Base-by-base conservation (phyloP, 2,797 vertebrate species). In the Enteromius afrohamiltoni region DNA sequence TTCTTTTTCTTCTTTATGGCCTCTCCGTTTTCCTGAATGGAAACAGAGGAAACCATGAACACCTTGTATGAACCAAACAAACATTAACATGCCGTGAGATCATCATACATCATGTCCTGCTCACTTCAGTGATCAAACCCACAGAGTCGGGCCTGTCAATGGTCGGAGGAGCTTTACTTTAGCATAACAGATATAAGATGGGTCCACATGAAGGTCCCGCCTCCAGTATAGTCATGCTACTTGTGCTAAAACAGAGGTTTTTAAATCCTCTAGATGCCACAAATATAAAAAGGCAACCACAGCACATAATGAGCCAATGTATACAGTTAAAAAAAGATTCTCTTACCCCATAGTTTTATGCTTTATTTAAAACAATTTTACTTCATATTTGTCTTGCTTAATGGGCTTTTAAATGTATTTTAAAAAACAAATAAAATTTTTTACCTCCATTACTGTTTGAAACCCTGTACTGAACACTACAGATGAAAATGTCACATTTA, bases 61-160 rank as follows among this genome's bases (percentile, higher is more conserved):
- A 17, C 2, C 0, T 65, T 0, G 6, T 68, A 17, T 65, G 26
- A 69, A 29, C 13, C 19, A 40, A 80, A 19, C 29, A 13, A 73
- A n/a, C n/a, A 8, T 13, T 2, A 13, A 23, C 6, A 7, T 6
- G 16, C 1, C 13, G 3, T 3, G 4, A 73, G 13, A 31, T 0
- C 2, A 5, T 13, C n/a, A n/a, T n/a, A n/a, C n/a, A n/a, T n/a
- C 9, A 34, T 95, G 94, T 95, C 49, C 68, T 92, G 93, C 94
- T 92, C 94, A n/a, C 93, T 92, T 95, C 95, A 95, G 95, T 94
- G 95, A 91, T 87, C 89, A 84, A 77, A 91, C 71, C 94, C 93
- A 95, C n/a, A 75, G 89, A 65, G 23, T 77, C 0, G 91, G 90
- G 90, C 90, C 85, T 3, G 91, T 88, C 95, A 94, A 95, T 95